Percentiles rank a stretch among this genome's conserved stretches.
These are phyloP conservation scores for Tokudaia muenninki DNA, from an alignment of 2,797 vertebrate genomes.

Conservation along the genomic window DNA sequence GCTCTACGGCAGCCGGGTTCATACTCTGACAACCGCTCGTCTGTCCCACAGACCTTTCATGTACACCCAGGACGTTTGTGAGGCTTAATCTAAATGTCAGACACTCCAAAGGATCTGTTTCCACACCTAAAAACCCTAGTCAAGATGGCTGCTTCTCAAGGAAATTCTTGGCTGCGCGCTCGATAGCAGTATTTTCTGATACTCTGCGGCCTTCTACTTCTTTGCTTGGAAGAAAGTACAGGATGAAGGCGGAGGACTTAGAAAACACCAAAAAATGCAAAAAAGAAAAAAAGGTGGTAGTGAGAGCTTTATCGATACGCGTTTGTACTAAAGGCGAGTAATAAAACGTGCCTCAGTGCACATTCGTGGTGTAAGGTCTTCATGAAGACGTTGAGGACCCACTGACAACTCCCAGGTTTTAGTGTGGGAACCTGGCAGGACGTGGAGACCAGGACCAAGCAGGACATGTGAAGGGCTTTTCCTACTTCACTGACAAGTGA, in stretches of 20 bases:
- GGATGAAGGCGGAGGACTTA: not conserved
- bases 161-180: not conserved
- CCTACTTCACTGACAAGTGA: not conserved
- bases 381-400: not conserved
- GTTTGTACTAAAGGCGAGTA: not conserved
- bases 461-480: not conserved
- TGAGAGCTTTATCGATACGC: not conserved
- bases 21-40: not conserved
- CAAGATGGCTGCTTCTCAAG: not conserved
- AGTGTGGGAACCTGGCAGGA: not conserved
- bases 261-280: not conserved
- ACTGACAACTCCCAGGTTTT: not conserved
- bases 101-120: not conserved
- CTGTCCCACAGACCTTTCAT: not conserved
- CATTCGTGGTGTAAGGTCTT: not conserved
- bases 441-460: too few species aligned
- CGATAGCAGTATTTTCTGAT: not conserved
- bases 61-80: not conserved
- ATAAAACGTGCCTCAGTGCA: not conserved
- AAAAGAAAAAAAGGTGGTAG: not conserved
- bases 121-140: not conserved
- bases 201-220: not conserved
- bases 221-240: not conserved
- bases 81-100: not conserved
- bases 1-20: not conserved